Evolutionary conservation across 2,113 vertebrate species (phyloP), one percentile per base, ranked within the genome.

Genomic region (Zosterops japonicus): DNA sequence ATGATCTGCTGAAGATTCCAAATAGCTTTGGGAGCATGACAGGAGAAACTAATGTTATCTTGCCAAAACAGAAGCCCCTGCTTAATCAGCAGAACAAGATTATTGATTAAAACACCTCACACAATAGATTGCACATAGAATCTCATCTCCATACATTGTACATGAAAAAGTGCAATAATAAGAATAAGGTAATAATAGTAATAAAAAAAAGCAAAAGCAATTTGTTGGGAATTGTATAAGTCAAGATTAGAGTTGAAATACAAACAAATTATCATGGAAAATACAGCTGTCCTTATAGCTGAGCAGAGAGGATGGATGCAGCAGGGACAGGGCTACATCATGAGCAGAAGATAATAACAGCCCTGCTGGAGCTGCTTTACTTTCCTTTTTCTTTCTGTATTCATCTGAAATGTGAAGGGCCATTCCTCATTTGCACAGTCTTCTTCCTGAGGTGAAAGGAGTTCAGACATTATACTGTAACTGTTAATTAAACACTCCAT

Each of bases 11-110:
- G 97, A 98, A 98, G 98, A 98, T 98, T 97, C 97, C 98, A 97
- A 97, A 94, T 98, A 97, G 96, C 90, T 98, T 98, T 98, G 98
- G 98, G 98, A 98, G 98, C 98, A 98, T 98, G 98, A 98, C 98
- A 98, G 98, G 97, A 98, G 98, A 98, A 98, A 98, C 98, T 98
- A 99, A 99, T 98, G 98, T 99, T 98, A 98, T 98, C 98, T 98
- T 98, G 96, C 98, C 98, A 98, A 98, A 98, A 97, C 98, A 98
- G 98, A 98, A 98, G 96, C 92, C 97, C 46, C 89, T 98, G 98
- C 98, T 98, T 98, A 99, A 99, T 98, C 98, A 99, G 98, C 98
- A 99, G 98, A 99, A 98, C 98, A 97, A 97, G 95, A 94, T 97
- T 98, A 99, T 99, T 98, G 99, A 99, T 99, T 98, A 97, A 98